phyloP scores from a whole-genome alignment of 2,888 invertebrate species.

The Leptinotarsa peninsularis region DNA sequence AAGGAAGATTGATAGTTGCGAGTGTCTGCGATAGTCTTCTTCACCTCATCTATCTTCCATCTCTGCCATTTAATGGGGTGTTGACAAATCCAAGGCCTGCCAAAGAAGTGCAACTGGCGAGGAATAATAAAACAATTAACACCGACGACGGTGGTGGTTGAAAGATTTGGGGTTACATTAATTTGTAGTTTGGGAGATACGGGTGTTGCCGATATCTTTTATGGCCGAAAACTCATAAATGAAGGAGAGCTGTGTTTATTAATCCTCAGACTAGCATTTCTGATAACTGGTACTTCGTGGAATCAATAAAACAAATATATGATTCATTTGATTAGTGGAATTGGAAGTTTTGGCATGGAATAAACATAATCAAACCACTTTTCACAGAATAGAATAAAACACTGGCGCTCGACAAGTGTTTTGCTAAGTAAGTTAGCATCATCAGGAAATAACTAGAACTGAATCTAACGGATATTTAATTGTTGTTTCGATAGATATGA shows the following conservation, averaged over 20 bases:
- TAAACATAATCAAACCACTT: too few species aligned
- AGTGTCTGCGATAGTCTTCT: slow-evolving; percentile 35
- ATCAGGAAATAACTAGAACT: too few species aligned
- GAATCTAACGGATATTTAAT: too few species aligned
- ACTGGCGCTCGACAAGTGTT: too few species aligned
- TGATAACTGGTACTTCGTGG: neutral
- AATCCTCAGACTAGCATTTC: neutral
- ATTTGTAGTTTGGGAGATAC: slow-evolving; percentile 19
- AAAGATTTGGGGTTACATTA: slow-evolving; percentile 37
- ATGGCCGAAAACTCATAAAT: neutral
- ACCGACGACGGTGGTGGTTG: slow-evolving; percentile 31
- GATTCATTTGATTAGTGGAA: too few species aligned
- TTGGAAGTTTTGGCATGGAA: too few species aligned
- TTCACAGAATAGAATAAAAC: too few species aligned
- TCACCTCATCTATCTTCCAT: slow-evolving; percentile 33
- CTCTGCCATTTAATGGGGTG: slow-evolving; percentile 41
- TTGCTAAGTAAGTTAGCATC: too few species aligned
- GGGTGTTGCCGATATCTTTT: slow-evolving; percentile 27
- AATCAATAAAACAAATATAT: neutral
- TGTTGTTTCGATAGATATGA: neutral
- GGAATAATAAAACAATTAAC: slow-evolving; percentile 42
- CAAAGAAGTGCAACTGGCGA: slow-evolving; percentile 27
- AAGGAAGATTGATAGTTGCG: slow-evolving; percentile 31
- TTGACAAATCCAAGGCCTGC: slow-evolving; percentile 43
- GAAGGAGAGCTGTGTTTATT: neutral